Percentiles rank a stretch among this genome's conserved stretches.
Evolutionary conservation across 2,888 invertebrate genomes (phyloP).

Genomic region (Anarsia innoxiella): DNA sequence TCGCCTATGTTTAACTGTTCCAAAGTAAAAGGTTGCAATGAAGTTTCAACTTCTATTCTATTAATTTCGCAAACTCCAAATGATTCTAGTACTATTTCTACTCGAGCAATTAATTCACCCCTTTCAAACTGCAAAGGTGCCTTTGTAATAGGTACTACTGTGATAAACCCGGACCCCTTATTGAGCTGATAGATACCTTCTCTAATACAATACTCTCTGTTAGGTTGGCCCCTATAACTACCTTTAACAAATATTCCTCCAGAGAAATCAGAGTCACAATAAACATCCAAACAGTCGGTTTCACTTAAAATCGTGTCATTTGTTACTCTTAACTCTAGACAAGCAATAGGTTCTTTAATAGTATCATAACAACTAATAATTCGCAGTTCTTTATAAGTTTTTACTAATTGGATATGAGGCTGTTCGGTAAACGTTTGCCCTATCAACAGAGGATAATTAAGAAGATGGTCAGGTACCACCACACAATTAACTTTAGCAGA

Average conservation of each 20-base stretch:
- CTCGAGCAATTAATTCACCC: conserved; percentile 1
- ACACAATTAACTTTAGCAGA: background rate
- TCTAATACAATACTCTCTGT: background rate
- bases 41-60: background rate
- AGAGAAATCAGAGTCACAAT: background rate
- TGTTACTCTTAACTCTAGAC: background rate
- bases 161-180: too few species aligned
- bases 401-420: background rate
- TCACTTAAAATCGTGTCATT: background rate
- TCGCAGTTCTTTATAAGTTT: background rate
- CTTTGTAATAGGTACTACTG: too few species aligned
- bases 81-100: background rate
- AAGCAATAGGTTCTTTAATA: too few species aligned
- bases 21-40: background rate
- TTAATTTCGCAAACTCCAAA: background rate
- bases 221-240: background rate
- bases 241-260: background rate
- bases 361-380: background rate
- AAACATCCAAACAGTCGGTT: background rate
- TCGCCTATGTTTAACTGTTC: background rate
- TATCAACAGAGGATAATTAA: background rate
- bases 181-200: background rate
- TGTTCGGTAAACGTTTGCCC: conserved; percentile 1
- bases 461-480: background rate
- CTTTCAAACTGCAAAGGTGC: too few species aligned